phyloP scores from a whole-genome alignment of 2,797 vertebrate species.

The Urosaurus nigricauda region DNA sequence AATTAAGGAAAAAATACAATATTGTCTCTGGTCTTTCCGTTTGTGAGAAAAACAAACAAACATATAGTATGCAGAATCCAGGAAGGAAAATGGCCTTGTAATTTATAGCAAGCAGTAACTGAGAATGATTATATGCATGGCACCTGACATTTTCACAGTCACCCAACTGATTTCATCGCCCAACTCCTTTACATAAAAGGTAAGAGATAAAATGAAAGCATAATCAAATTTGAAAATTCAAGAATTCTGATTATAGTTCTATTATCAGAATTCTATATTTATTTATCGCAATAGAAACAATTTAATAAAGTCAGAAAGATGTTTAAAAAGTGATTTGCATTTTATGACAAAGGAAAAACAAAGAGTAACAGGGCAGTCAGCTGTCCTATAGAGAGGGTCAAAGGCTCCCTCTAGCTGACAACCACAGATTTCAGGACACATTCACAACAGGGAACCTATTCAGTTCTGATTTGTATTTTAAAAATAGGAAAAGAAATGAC shows the following conservation, averaged over 20 bases:
- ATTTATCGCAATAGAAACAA: not conserved
- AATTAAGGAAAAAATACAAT: not conserved
- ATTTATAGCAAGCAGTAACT: not conserved
- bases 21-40: not conserved
- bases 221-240: not conserved
- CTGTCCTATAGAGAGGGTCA: not conserved
- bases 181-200: not conserved
- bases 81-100: not conserved
- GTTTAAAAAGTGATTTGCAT: not conserved
- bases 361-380: not conserved
- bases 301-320: not conserved
- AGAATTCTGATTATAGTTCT: not conserved
- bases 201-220: rapidly evolving
- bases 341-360: constrained; percentile 7
- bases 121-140: not conserved
- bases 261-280: constrained; percentile 9
- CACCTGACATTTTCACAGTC: rapidly evolving
- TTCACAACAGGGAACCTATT: not conserved
- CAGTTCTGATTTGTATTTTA: constrained; percentile 17
- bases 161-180: not conserved
- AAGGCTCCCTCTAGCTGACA: constrained; percentile 10
- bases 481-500: not conserved
- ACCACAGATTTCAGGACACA: not conserved
- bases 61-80: not conserved
- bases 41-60: not conserved